Conservation (phyloP, 1,140 invertebrate genomes). For the Lepidotrigona ventralis region DNA sequence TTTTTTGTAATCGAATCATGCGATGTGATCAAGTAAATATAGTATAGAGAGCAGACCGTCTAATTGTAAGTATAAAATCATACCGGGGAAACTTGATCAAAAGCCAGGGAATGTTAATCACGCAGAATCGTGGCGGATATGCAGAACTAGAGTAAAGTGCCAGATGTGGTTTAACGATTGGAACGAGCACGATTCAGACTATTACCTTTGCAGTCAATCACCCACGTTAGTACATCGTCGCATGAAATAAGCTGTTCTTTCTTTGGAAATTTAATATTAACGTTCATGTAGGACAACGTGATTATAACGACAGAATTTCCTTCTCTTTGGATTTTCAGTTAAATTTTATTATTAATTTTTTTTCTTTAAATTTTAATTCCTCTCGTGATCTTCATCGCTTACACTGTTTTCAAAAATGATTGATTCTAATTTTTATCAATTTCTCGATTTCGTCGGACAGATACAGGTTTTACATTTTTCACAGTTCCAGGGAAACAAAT, state of each 20-base stretch:
- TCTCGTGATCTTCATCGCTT: not conserved
- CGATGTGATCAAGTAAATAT: not conserved
- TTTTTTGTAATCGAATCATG: no score
- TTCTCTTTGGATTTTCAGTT: no score
- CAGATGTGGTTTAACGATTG: slow-evolving; percentile 38
- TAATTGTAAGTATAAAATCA: slow-evolving; percentile 5
- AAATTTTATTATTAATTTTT: not conserved
- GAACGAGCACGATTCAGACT: slow-evolving; percentile 46
- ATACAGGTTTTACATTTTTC: no score
- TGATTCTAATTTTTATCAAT: no score
- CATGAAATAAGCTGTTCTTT: slow-evolving; percentile 22
- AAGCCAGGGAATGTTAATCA: slow-evolving; percentile 34
- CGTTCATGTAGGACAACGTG: not conserved
- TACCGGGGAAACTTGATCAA: slow-evolving; percentile 9
- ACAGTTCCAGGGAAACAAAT: no score
- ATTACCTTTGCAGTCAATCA: slow-evolving; percentile 51
- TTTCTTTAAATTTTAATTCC: not conserved
- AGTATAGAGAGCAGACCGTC: not conserved
- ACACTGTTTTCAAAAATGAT: no score
- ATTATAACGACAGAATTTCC: no score
- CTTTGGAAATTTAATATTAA: not conserved
- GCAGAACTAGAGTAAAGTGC: slow-evolving; percentile 44
- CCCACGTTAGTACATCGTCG: slow-evolving; percentile 21
- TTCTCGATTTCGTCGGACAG: no score
- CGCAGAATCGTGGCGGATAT: slow-evolving; percentile 23